These are phyloP conservation scores for Amphipyra tragopoginis DNA, from an alignment of 2,888 invertebrate genomes.

Conservation along the genomic window DNA sequence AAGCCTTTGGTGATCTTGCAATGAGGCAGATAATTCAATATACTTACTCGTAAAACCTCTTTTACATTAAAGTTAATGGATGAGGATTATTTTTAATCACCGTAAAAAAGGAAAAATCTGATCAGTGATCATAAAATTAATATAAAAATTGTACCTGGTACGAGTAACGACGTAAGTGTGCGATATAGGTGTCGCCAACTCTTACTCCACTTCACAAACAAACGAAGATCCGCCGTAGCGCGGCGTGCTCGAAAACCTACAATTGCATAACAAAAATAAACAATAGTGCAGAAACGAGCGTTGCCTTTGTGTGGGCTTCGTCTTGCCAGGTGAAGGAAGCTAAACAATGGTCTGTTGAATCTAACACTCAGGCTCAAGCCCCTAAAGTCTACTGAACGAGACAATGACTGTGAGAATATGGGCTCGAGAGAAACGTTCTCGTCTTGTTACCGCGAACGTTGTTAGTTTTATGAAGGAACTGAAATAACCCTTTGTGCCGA, in stretches of 20 bases:
- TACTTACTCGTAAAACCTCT: too few relatives aligned
- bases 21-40: not conserved
- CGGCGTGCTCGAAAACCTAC: constrained; percentile 82
- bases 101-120: not conserved
- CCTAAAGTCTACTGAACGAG: constrained; percentile 85
- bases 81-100: too few relatives aligned
- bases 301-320: constrained; percentile 84
- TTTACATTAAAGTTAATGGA: too few relatives aligned
- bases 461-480: constrained; percentile 87
- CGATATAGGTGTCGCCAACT: constrained; percentile 40
- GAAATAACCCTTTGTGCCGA: constrained; percentile 80
- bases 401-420: constrained; percentile 85
- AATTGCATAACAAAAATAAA: constrained; percentile 89
- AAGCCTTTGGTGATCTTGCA: constrained; percentile 4
- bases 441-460: constrained; percentile 88
- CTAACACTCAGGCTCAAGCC: constrained; percentile 81
- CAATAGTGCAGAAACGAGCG: constrained; percentile 84
- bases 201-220: constrained; percentile 80
- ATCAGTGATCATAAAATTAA: constrained; percentile 2
- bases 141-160: not conserved
- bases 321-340: constrained; percentile 87
- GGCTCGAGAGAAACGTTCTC: constrained; percentile 84
- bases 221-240: constrained; percentile 76
- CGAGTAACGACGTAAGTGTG: constrained; percentile 7
- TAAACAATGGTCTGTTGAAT: constrained; percentile 85